Percentiles rank a stretch among this genome's conserved stretches.
Evolutionary conservation across 2,888 invertebrate species (phyloP).

Genomic region (Yponomeuta sedellus): DNA sequence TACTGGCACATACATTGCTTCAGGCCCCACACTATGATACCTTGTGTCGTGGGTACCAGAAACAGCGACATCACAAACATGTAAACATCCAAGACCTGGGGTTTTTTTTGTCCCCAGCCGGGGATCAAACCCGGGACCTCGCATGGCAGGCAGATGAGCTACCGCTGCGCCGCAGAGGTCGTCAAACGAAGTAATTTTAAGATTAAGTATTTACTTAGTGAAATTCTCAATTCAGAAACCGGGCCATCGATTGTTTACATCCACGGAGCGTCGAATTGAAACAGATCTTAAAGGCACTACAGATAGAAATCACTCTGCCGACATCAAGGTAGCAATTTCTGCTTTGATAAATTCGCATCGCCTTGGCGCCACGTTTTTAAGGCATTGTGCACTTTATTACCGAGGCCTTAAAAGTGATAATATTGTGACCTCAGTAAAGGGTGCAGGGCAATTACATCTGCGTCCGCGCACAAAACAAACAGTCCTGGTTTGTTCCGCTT

Average conservation of each 20-base stretch:
- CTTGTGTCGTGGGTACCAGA: no score
- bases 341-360: conserved; percentile 19
- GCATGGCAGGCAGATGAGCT: no score
- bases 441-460: conserved; percentile 14
- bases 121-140: no score
- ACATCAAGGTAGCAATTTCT: conserved; percentile 18
- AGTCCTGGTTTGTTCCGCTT: conserved; percentile 8
- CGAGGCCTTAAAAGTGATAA: neutral
- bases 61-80: no score
- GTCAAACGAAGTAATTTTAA: no score
- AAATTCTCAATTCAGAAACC: no score
- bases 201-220: no score
- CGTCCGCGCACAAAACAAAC: conserved; percentile 20
- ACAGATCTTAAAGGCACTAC: neutral
- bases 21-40: no score
- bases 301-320: conserved; percentile 17
- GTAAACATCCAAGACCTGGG: no score
- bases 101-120: no score
- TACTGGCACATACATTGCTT: no score
- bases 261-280: neutral
- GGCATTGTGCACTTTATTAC: neutral
- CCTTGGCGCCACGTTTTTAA: conserved; percentile 15
- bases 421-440: neutral
- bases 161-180: no score
- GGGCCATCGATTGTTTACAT: neutral